These are phyloP conservation scores for Cynodonichthys magdalenae DNA, from an alignment of 2,797 vertebrate genomes.

Conservation along the genomic window DNA sequence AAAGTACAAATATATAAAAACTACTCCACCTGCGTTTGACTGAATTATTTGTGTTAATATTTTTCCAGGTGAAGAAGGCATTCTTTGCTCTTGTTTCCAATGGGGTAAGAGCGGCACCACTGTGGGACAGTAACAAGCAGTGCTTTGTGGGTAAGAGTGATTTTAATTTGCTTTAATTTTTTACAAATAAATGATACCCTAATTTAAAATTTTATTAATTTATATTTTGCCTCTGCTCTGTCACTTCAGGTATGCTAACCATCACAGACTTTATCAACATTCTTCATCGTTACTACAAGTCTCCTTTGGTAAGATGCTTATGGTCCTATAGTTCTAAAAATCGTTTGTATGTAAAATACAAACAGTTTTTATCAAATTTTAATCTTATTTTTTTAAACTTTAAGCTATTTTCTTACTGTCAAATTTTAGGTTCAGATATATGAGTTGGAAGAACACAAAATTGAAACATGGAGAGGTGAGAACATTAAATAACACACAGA, in stretches of 20 bases:
- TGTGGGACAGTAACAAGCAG: slow-evolving; percentile 98
- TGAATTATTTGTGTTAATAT: background rate
- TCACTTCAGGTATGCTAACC: slow-evolving; percentile 90
- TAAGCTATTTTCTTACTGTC: slow-evolving; percentile 2
- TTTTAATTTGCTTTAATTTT: slow-evolving; percentile 14
- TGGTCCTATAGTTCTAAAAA: background rate
- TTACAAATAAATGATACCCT: background rate
- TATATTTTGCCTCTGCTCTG: background rate
- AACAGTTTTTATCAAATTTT: background rate
- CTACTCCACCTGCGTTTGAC: background rate
- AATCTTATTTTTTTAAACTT: background rate
- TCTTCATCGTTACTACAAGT: slow-evolving; percentile 97
- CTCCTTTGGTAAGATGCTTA: slow-evolving; percentile 88
- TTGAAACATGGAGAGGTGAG: slow-evolving; percentile 98
- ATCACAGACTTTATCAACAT: slow-evolving; percentile 99
- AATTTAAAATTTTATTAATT: background rate
- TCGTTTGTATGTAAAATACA: background rate
- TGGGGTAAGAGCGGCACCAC: slow-evolving; percentile 93
- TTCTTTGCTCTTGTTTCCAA: slow-evolving; percentile 98
- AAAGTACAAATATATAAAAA: background rate
- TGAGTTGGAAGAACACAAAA: slow-evolving; percentile 97
- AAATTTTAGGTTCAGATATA: slow-evolving; percentile 94
- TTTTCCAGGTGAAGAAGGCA: slow-evolving; percentile 93
- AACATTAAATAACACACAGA: background rate
- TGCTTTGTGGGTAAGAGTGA: slow-evolving; percentile 92